Evolutionary conservation across 1,140 invertebrate genomes (phyloP).

Genomic region (Rhagoletis pomonella): DNA sequence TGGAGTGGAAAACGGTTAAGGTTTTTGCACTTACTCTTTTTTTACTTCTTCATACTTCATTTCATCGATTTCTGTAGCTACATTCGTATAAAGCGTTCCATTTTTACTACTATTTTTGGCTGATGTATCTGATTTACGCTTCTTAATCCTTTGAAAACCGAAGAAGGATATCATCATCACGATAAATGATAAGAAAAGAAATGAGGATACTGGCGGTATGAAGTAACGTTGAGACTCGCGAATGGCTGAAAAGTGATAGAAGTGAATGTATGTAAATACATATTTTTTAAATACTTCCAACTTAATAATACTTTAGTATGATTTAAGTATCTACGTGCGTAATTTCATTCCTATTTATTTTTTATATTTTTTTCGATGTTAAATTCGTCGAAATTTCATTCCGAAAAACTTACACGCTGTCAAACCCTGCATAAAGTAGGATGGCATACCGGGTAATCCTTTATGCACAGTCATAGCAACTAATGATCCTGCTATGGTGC

Average conservation of each 20-base stretch:
- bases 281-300: background rate
- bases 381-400: background rate
- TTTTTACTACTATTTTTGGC: slow-evolving; percentile 1
- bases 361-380: background rate
- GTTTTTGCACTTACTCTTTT: slow-evolving; percentile 65
- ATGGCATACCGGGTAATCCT: slow-evolving; percentile 70
- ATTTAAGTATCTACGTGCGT: background rate
- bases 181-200: slow-evolving; percentile 66
- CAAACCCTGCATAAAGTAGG: slow-evolving; percentile 70
- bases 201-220: slow-evolving; percentile 69
- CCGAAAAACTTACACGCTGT: slow-evolving; percentile 63
- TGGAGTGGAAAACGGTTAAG: too few species aligned
- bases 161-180: slow-evolving; percentile 66
- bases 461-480: slow-evolving; percentile 68
- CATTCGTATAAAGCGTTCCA: slow-evolving; percentile 57
- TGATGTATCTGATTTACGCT: background rate
- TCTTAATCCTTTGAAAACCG: slow-evolving; percentile 70
- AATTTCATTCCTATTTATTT: background rate
- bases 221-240: slow-evolving; percentile 71
- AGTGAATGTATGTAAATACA: background rate
- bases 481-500: slow-evolving; percentile 62
- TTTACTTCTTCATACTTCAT: slow-evolving; percentile 70
- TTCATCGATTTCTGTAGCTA: slow-evolving; percentile 58
- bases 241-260: slow-evolving; percentile 60
- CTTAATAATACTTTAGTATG: background rate